phyloP scores from a whole-genome alignment of 2,113 vertebrate species.

The Thamnaconus septentrionalis region DNA sequence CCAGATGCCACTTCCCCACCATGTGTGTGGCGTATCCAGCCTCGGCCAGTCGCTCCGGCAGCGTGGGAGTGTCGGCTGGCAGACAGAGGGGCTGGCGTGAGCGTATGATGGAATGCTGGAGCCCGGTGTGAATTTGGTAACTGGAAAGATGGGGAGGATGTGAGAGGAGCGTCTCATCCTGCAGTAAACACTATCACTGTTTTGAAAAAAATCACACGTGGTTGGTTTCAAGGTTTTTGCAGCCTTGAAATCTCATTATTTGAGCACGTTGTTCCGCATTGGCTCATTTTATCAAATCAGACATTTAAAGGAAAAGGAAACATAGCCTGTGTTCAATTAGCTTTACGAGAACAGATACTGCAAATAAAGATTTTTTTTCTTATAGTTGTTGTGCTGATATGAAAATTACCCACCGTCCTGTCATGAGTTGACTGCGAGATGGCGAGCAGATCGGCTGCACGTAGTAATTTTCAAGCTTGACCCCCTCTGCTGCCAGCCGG shows the following conservation, averaged over 20 bases:
- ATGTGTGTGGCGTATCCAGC: constrained; percentile 94
- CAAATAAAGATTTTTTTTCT: neutral
- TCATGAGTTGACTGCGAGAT: constrained; percentile 92
- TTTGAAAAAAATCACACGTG: constrained; percentile 94
- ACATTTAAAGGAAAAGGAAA: too few relatives aligned
- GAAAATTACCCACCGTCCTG: constrained; percentile 82
- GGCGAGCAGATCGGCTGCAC: constrained; percentile 96
- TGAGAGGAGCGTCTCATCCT: constrained; percentile 83
- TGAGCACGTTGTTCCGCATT: too few relatives aligned
- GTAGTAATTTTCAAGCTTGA: constrained; percentile 94
- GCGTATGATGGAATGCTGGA: constrained; percentile 95
- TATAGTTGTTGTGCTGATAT: neutral
- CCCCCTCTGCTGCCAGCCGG: constrained; percentile 85
- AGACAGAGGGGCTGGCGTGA: constrained; percentile 94
- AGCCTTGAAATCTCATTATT: too few relatives aligned
- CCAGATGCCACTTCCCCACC: constrained; percentile 98
- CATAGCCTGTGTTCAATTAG: neutral
- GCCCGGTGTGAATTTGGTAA: constrained; percentile 97
- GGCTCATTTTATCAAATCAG: too few relatives aligned
- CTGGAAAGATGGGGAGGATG: constrained; percentile 64
- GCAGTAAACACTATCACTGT: constrained; percentile 91
- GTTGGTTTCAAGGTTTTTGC: constrained; percentile 20
- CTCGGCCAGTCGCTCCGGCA: constrained; percentile 93
- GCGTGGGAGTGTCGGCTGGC: constrained; percentile 88
- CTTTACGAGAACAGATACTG: constrained; percentile 7